phyloP scores from a whole-genome alignment of 2,797 vertebrate genomes.

The Chloroceryle inda region DNA sequence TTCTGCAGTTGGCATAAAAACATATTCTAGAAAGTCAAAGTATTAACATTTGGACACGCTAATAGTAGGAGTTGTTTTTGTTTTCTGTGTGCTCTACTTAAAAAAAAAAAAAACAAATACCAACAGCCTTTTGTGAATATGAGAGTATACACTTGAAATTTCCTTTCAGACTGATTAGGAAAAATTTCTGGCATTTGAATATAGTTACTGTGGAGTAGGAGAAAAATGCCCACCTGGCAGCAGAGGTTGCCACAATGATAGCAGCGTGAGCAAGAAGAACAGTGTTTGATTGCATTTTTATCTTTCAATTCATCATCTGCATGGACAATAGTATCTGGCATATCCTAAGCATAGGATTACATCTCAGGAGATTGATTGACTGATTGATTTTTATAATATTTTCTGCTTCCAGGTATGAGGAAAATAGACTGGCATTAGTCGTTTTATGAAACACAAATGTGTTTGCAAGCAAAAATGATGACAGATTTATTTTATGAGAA shows the following conservation, averaged over 20 bases:
- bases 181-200: constrained; percentile 9
- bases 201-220: constrained; percentile 12
- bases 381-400: background rate
- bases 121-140: background rate
- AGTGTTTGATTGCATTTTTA: constrained; percentile 45
- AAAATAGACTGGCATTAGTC: background rate
- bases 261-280: background rate
- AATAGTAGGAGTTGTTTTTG: background rate
- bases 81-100: background rate
- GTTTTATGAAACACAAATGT: constrained; percentile 4
- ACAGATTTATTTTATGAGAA: constrained; percentile 21
- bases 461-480: constrained; percentile 2
- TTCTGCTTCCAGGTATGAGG: background rate
- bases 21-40: background rate
- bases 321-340: background rate
- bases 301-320: constrained; percentile 27
- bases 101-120: background rate
- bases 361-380: background rate
- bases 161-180: background rate
- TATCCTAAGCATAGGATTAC: background rate
- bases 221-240: constrained; percentile 53
- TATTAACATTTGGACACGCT: background rate
- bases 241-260: constrained; percentile 27
- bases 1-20: background rate
- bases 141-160: background rate